phyloP scores from a whole-genome alignment of 2,113 vertebrate species.

The Nerophis ophidion region DNA sequence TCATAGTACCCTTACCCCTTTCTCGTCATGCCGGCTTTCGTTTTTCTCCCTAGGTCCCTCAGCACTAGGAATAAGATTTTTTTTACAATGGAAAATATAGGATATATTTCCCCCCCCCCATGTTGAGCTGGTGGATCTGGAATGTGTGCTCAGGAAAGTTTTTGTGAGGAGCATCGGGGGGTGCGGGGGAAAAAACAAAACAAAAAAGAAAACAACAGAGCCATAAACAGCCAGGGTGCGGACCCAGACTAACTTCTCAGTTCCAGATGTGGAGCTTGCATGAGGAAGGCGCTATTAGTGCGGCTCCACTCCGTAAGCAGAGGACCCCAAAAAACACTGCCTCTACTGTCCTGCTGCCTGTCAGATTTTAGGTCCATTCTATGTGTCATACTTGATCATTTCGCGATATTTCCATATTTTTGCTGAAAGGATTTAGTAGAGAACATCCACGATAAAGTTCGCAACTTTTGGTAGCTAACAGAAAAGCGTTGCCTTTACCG shows the following conservation, averaged over 20 bases:
- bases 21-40: conserved; percentile 43
- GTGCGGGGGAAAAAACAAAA: conserved; percentile 45
- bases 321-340: conserved; percentile 17
- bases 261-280: conserved; percentile 65
- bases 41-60: conserved; percentile 33
- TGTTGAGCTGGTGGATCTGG: conserved; percentile 64
- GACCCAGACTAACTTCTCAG: conserved; percentile 60
- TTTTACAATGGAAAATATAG: conserved; percentile 73
- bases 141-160: conserved; percentile 67
- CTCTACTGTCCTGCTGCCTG: conserved; percentile 30
- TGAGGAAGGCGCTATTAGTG: conserved; percentile 5
- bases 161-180: conserved; percentile 52
- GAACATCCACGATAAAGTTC: too few relatives aligned
- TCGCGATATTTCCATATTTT: too few relatives aligned
- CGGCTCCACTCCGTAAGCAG: conserved; percentile 29
- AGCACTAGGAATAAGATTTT: conserved; percentile 58
- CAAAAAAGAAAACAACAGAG: conserved; percentile 70
- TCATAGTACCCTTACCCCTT: conserved; percentile 5
- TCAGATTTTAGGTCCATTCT: too few relatives aligned
- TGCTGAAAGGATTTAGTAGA: too few relatives aligned
- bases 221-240: conserved; percentile 61
- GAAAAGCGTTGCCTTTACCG: too few relatives aligned
- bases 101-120: conserved; percentile 38
- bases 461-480: too few relatives aligned
- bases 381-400: too few relatives aligned